phyloP scores from a whole-genome alignment of 37 sponge, comb jelly and placozoan species.

The Ephydatia muelleri region DNA sequence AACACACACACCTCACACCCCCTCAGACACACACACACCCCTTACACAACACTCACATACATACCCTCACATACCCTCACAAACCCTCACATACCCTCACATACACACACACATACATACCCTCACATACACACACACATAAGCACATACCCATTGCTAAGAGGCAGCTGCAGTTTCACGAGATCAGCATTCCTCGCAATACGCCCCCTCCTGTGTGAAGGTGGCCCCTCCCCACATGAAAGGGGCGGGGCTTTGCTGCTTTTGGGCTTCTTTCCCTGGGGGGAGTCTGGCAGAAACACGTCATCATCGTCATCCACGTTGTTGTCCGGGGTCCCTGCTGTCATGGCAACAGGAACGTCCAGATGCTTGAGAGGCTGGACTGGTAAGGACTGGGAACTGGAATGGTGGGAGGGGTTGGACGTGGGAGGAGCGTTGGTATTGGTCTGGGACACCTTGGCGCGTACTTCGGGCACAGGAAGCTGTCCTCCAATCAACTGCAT shows the following conservation, averaged over 20 bases:
- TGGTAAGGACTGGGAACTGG: constrained; percentile 3
- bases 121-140: too few relatives aligned
- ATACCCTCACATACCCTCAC: constrained; percentile 22
- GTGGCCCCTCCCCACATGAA: neutral
- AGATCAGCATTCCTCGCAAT: neutral
- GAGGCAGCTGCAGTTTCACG: neutral
- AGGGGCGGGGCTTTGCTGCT: neutral
- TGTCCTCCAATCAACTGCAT: neutral
- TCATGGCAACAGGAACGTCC: neutral
- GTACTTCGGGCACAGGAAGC: neutral
- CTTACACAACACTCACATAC: constrained; percentile 9
- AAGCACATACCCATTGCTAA: neutral
- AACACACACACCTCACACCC: neutral
- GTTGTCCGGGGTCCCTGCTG: neutral
- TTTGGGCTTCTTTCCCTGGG: constrained; percentile 24
- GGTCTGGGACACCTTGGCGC: constrained; percentile 2
- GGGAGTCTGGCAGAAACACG: constrained; percentile 74
- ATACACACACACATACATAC: neutral
- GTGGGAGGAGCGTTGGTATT: neutral
- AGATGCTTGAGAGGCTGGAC: constrained; percentile 25
- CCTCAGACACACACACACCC: constrained; percentile 16
- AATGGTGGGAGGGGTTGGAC: neutral
- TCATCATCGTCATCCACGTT: constrained; percentile 43
- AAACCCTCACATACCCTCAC: constrained; percentile 25
- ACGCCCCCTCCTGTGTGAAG: neutral